phyloP scores from a whole-genome alignment of 2,888 invertebrate genomes.

The Rhogogaster chlorosoma region DNA sequence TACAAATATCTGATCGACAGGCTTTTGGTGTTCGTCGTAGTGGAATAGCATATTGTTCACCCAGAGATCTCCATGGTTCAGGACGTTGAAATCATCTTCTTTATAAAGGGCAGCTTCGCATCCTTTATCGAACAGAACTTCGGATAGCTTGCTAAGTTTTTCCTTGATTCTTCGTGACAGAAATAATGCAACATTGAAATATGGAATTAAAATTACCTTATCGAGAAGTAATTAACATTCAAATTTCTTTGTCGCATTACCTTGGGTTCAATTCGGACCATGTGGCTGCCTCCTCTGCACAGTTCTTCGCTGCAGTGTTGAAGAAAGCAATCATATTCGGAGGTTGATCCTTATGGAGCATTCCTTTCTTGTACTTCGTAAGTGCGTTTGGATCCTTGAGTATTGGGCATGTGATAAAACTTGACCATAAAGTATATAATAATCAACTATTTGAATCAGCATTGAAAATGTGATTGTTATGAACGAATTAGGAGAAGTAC shows the following conservation, averaged over 20 bases:
- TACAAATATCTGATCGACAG: conserved; percentile 70
- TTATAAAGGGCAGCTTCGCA: neutral
- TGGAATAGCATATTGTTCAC: conserved; percentile 74
- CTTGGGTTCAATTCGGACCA: conserved; percentile 8
- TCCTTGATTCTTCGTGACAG: conserved; percentile 46
- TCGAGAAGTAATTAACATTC: neutral
- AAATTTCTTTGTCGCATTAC: neutral
- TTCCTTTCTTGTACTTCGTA: neutral
- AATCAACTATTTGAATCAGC: neutral
- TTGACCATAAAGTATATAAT: neutral
- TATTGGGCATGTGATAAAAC: neutral
- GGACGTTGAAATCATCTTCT: conserved; percentile 68
- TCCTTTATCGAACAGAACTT: conserved; percentile 54
- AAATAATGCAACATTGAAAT: neutral
- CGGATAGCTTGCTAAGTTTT: conserved; percentile 51
- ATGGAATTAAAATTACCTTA: neutral
- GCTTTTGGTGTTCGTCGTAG: conserved; percentile 66
- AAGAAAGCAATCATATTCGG: neutral
- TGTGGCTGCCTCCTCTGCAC: neutral
- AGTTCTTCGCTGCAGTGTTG: neutral
- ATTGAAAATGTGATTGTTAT: neutral
- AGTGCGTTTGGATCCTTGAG: conserved; percentile 13
- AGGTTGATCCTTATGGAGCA: neutral
- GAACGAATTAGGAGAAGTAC: neutral
- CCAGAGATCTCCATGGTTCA: conserved; percentile 74